Evolutionary conservation across 1,140 invertebrate genomes (phyloP), one percentile per base, ranked within the genome.

Genomic region (Drosophila pseudoobscura): DNA sequence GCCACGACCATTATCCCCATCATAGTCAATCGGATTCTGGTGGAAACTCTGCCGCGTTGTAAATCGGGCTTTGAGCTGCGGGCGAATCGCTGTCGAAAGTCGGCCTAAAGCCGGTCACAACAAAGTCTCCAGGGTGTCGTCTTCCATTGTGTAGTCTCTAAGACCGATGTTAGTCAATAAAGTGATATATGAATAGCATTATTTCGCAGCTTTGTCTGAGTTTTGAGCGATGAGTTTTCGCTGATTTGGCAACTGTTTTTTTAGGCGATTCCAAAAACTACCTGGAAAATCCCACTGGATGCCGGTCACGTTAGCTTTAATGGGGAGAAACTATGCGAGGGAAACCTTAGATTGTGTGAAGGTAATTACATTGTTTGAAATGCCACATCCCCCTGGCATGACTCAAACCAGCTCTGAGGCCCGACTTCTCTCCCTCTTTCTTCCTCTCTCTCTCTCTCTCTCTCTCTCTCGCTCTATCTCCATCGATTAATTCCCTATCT

Each of bases 11-110:
- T 29, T 13, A 3, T 41, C 0, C 66, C 77, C 6, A 22, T 3
- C 4, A 17, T 84, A 7, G 82, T 62, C 46, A 84, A 84, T 63
- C 77, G 80, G 7, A 84, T 84, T 24, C 29, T 85, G 31, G 11
- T 84, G 0, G 80, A 85, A 0, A 77, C 80, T 8, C 8, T 61
- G 15, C 66, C 56, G 1, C 41, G 52, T 3, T 84, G 80, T 62
- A 55, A 47, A 11, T 44, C 31, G 0, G 82, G 82, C 45, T 74
- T 51, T 6, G 59, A 66, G 24, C 47, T 85, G 17, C 55, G 61
- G 9, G 77, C 53, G 22, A 79, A 85, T 11, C 78, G 78, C 0
- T 85, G 80, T 60, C 68, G 80, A 13, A 53, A 55, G 49, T 20
- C 77, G 7, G 80, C 80, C 9, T 84, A 62, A 62, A 62, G 6